Base-by-base conservation (phyloP, 2,113 vertebrate genomes). In the Lates calcarifer region DNA sequence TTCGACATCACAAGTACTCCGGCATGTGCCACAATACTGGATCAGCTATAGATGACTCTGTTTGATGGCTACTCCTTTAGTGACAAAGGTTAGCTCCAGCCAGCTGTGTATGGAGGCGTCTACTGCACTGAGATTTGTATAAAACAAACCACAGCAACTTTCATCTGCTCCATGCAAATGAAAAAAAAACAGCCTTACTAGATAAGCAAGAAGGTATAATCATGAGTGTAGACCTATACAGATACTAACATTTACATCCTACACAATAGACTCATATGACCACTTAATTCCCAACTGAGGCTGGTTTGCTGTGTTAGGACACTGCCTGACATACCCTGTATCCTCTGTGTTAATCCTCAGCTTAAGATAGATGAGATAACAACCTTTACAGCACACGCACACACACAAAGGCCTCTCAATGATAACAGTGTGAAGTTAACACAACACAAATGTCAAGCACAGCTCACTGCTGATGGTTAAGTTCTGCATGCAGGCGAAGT, bases 321-420 rank as follows among this genome's bases (percentile, higher is more conserved):
- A 64, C 78, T 1, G 58, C 51, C 66, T 41, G 69, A 41, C 67
- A 81, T 37, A 72, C n/a, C 6, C 45, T 41, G 66, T 63, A 77
- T 76, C 80, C 81, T 74, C 39, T 41, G 53, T 61, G 90, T 61
- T 92, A 93, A 94, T 91, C 90, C 90, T 81, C 68, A 61, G 87
- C 72, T 94, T 94, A 92, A 67, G n/a, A n/a, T n/a, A 69, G 74
- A 57, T 56, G 82, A 81, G 87, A 85, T 87, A 88, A 90, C 73
- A 63, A 58, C 82, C 60, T 79, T 70, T 35, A 49, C 55, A 82
- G 61, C 31, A 61, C 71, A 66, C 17, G 17, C 56, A 33, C 45
- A 74, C 68, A 33, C 51, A 60, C 65, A 45, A 37, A 62, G 45
- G 29, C 47, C 55, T 72, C n/a, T 67, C 45, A 28, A 5, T 66